Evolutionary conservation across 2,888 invertebrate genomes (phyloP), one percentile per base, ranked within the genome.

Genomic region (Ceramica pisi): DNA sequence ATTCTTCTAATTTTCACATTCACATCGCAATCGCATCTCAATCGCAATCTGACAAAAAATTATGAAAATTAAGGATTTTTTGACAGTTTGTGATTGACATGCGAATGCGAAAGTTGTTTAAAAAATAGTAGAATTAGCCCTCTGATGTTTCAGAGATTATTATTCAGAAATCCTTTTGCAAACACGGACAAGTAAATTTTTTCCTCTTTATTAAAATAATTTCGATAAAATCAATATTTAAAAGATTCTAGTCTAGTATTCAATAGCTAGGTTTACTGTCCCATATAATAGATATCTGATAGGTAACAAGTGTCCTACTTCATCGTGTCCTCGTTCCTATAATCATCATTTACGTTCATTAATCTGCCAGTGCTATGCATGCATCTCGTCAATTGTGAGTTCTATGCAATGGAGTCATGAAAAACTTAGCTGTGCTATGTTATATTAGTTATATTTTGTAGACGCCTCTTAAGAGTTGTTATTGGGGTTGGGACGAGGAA

Each of bases 231-330:
- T 51, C 14, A 41, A 16, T 46, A 57, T 35, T 12, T 16, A 38
- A 59, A 16, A 10, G 26, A n/a, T 23, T 19, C 12, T 65, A 9
- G 10, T 48, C 5, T 59, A 59, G 57, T 53, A 48, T 10, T 50
- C 23, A 35, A 4, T 14, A 44, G 31, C 48, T 19, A 63, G 31
- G 31, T 31, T 31, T n/a, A 10, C 44, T 53, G 23, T 53, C n/a
- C 55, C 46, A n/a, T 55, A 35, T 19, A 46, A 38, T 38, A 57
- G 55, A 53, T 7, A 21, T 26, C 59, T 50, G 31, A 57, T 70
- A 46, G 44, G n/a, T 48, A 56, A 31, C 55, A n/a, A 31, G 41
- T 65, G 81, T 31, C 81, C 79, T 51, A 81, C 21, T 67, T 78
- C 26, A 65, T 10, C 56, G 38, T 71, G 81, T 65, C 71, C 67